Base-by-base conservation (phyloP, 2,113 vertebrate species). In the Psilopogon haemacephalus region DNA sequence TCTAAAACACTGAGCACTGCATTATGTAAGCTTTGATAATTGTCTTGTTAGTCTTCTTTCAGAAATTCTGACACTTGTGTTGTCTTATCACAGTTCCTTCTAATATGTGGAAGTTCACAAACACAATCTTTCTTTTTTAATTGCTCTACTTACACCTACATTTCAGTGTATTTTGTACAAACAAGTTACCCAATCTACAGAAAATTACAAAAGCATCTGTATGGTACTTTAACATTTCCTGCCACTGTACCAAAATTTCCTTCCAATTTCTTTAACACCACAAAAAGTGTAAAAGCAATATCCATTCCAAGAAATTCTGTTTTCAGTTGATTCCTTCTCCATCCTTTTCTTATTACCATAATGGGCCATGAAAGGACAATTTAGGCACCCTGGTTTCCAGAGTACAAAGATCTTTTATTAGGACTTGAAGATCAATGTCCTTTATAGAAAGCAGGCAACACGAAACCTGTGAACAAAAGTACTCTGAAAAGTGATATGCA, bases 391-490 rank as follows among this genome's bases (percentile, higher is more conserved):
- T 58, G 15, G 21, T 67, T 93, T 86, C 32, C 59, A 73, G 37
- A 15, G 44, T 50, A 72, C 90, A 70, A 81, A 30, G n/a, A 69
- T 55, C 65, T 90, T 79, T 89, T 64, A 84, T 76, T 71, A 56
- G 65, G 32, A 13, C 33, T 78, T 79, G 35, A 90, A 72, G 48
- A 44, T 80, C 73, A 82, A 24, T 44, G 27, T 42, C 11, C 16
- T 73, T 38, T 75, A 75, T 5, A 89, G 72, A 91, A 87, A 73
- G 20, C 30, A 38, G 42, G 56, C 85, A 95, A 92, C 15, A 64
- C 87, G 59, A 95, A 93, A 78, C 63, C 20, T 60, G 52, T 58
- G 74, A 96, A 78, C 8, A 78, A 79, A 92, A 85, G 38, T 40
- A 46, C 35, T 62, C 55, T 1, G 18, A 69, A 75, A 95, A 84